Base-by-base conservation (phyloP, 2,797 vertebrate species). In the Sebastes alutus region DNA sequence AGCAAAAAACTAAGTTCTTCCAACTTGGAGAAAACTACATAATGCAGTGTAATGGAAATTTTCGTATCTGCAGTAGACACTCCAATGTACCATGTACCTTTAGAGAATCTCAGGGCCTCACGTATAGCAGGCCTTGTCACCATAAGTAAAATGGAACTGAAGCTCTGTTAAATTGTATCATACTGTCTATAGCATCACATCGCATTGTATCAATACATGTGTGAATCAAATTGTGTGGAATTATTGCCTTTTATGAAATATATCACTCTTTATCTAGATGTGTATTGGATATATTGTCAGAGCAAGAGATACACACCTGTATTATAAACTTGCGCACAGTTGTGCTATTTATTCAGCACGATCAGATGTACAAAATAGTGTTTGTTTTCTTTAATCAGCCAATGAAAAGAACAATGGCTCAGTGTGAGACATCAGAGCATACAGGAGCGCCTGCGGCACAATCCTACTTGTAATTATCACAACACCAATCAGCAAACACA, bases 391-490 rank as follows among this genome's bases (percentile, higher is more conserved):
- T 92, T 90, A 88, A 91, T 91, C 84, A 91, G 78, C 79, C 88
- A 91, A 90, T 89, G 81, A 87, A 80, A 67, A 84, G 80, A 92
- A 93, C 86, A 92, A 89, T 83, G 63, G 80, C 91, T 91, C 88
- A 86, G 86, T 87, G 75, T 84, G 90, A 93, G 64, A 89, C 84
- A 91, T 91, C 82, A 83, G 83, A 84, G 80, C 75, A 86, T 80
- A 73, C 84, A 84, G 83, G 70, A 89, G 65, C 13, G 84, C 91
- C 90, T 66, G 85, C 72, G 70, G 91, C 88, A 93, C 73, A 89
- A 88, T 90, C 67, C 62, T 81, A 83, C 83, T 85, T 80, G 85
- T 89, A 93, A 93, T 93, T 93, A 94, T 92, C 89, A 89, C 75
- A 89, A 82, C 85, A 87, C 77, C 91, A 89, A 92, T 93, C 92